Evolutionary conservation across 2,113 vertebrate genomes (phyloP).

Genomic region (Bos indicus): DNA sequence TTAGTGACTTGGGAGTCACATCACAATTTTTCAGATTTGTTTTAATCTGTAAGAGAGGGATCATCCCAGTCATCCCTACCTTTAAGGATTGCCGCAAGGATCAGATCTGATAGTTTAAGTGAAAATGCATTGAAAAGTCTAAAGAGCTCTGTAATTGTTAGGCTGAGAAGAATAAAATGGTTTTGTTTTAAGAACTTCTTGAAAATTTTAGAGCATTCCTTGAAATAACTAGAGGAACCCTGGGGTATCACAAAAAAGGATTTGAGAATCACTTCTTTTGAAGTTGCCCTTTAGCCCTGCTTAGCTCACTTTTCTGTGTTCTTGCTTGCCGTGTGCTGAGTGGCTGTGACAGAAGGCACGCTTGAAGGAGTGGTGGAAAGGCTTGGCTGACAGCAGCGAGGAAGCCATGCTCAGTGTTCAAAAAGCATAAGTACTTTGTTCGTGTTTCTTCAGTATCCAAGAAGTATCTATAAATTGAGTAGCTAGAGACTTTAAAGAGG

Average conservation of each 20-base stretch:
- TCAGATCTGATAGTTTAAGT: not conserved
- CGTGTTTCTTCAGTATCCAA: not conserved
- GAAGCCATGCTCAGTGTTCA: not conserved
- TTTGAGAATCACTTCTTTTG: not conserved
- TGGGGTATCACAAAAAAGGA: not conserved
- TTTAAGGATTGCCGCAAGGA: not conserved
- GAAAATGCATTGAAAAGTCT: not conserved
- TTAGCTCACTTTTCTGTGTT: not conserved
- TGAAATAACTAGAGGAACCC: not conserved
- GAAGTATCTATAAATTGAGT: not conserved
- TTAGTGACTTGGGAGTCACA: not conserved
- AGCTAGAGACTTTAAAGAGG: not conserved
- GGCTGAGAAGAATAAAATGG: not conserved
- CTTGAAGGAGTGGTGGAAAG: constrained; percentile 31
- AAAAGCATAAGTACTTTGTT: not conserved
- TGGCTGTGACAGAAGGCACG: not conserved
- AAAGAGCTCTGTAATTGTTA: not conserved
- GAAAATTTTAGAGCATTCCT: not conserved
- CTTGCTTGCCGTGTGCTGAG: not conserved
- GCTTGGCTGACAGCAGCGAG: not conserved
- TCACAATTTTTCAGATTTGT: not conserved
- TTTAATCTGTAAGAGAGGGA: not conserved
- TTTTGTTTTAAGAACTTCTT: constrained; percentile 35
- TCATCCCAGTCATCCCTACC: not conserved
- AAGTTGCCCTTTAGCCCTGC: constrained; percentile 12